These are phyloP conservation scores for Vannuccia rotundouncinata DNA, from an alignment of 2,888 invertebrate species.

Conservation along the genomic window DNA sequence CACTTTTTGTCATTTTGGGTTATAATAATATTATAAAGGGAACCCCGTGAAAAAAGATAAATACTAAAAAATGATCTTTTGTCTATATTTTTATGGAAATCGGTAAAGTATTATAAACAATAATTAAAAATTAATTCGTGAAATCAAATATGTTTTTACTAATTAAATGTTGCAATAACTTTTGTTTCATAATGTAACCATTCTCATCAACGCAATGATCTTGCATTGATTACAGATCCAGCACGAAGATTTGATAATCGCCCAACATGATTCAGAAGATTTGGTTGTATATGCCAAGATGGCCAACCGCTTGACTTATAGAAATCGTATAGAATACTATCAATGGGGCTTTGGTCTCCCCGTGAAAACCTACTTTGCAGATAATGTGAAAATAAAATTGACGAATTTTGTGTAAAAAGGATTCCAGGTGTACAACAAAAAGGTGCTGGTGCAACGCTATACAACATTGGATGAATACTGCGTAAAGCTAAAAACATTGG, in stretches of 20 bases:
- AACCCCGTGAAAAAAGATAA: too few relatives aligned
- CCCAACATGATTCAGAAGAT: background rate
- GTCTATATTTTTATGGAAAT: too few relatives aligned
- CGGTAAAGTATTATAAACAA: too few relatives aligned
- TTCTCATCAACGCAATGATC: background rate
- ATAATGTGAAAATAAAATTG: background rate
- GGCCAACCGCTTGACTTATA: background rate
- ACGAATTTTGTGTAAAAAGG: background rate
- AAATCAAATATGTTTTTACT: too few relatives aligned
- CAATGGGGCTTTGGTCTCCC: background rate
- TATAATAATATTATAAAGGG: too few relatives aligned
- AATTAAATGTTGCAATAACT: too few relatives aligned
- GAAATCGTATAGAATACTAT: background rate
- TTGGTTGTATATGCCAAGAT: background rate
- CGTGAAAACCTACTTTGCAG: background rate
- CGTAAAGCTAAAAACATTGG: background rate
- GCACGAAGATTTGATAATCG: background rate
- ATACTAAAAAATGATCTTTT: too few relatives aligned
- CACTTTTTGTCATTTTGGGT: too few relatives aligned
- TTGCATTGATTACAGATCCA: background rate
- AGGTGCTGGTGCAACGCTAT: background rate
- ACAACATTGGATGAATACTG: background rate
- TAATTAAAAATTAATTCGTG: too few relatives aligned
- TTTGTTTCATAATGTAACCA: too few relatives aligned
- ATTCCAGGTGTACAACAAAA: background rate